Conservation (phyloP, 2,888 invertebrate genomes). For the Chesias legatella region DNA sequence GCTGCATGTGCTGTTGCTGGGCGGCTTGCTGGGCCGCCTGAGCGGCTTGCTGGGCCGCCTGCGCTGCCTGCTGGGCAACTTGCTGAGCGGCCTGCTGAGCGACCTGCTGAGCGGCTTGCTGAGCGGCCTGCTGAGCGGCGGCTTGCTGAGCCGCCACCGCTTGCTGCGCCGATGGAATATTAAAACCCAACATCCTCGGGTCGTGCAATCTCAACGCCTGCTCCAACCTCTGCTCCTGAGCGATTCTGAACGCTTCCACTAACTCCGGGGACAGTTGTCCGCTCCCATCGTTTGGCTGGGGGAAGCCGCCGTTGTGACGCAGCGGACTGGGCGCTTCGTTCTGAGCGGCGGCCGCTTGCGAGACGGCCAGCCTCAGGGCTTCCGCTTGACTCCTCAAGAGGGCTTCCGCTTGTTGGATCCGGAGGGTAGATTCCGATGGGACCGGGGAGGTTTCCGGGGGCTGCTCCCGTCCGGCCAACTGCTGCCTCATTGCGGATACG, state of each 20-base stretch:
- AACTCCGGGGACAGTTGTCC: conserved; percentile 85
- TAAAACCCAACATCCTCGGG: conserved; percentile 89
- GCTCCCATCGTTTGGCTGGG: conserved; percentile 61
- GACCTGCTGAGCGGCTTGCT: conserved; percentile 53
- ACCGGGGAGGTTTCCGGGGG: conserved; percentile 89
- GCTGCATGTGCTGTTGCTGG: conserved; percentile 60
- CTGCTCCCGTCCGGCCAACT: conserved; percentile 73
- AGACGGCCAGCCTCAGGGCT: conserved; percentile 89
- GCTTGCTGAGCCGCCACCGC: conserved; percentile 40
- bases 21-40: conserved; percentile 59
- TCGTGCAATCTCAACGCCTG: conserved; percentile 91
- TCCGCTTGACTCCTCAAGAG: conserved; percentile 92
- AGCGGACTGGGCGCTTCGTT: conserved; percentile 63
- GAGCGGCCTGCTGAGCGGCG: conserved; percentile 35
- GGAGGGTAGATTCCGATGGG: conserved; percentile 86
- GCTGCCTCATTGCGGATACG: conserved; percentile 87
- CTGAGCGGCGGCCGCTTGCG: conserved; percentile 83
- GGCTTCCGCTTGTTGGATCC: conserved; percentile 90
- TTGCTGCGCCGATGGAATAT: conserved; percentile 74
- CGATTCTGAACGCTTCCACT: conserved; percentile 84
- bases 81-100: conserved; percentile 63
- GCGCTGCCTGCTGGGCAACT: conserved; percentile 48
- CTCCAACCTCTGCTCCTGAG: conserved; percentile 89
- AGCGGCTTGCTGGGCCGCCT: conserved; percentile 57
- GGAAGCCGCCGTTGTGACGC: conserved; percentile 73